A percentile compares a stretch with the other conserved stretches of the same genome.
These are phyloP conservation scores for Mesitornis unicolor DNA, from an alignment of 2,113 vertebrate genomes.

Conservation along the genomic window DNA sequence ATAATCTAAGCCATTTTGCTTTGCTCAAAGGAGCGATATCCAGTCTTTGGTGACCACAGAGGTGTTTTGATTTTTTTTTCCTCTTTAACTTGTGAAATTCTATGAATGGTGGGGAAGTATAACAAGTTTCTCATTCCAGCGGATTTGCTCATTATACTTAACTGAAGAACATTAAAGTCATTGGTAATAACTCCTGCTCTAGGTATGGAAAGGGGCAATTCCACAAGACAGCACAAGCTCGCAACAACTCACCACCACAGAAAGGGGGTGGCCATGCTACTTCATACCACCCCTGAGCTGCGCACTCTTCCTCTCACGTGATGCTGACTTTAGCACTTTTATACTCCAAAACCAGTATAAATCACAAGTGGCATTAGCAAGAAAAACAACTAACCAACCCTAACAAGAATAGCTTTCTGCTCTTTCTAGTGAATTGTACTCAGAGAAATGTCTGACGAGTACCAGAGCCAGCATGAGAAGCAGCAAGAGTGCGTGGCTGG, in stretches of 20 bases:
- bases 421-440: background rate
- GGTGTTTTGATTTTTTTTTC: background rate
- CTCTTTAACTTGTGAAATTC: background rate
- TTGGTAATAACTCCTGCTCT: background rate
- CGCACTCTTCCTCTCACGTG: background rate
- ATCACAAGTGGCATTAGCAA: background rate
- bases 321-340: background rate
- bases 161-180: background rate
- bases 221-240: background rate
- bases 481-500: background rate
- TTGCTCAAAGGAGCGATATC: background rate
- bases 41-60: background rate
- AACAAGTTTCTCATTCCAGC: background rate
- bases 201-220: background rate
- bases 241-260: background rate
- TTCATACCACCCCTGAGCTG: background rate
- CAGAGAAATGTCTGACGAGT: background rate
- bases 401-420: background rate
- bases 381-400: background rate
- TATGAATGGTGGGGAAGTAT: background rate
- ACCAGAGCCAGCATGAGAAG: background rate
- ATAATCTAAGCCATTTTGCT: background rate
- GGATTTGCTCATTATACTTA: background rate
- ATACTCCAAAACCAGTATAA: background rate
- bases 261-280: background rate